Evolutionary conservation across 2,888 invertebrate genomes (phyloP).

Genomic region (Elaeidobius kamerunicus): DNA sequence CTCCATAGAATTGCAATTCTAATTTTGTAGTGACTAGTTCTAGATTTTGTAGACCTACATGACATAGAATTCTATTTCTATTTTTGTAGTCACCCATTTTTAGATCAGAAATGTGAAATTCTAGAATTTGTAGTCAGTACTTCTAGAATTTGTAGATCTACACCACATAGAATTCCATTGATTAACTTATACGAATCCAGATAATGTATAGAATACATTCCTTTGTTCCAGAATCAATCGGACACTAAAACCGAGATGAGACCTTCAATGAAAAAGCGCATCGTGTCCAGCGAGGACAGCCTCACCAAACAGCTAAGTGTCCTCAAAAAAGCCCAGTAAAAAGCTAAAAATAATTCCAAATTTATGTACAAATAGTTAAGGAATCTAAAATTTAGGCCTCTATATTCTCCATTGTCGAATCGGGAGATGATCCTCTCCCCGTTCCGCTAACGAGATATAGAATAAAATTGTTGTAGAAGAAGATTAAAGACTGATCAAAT

Average conservation of each 20-base stretch:
- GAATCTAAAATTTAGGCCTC: neutral
- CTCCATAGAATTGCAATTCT: too few species aligned
- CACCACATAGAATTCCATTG: too few species aligned
- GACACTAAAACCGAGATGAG: constrained; percentile 36
- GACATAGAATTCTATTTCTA: too few species aligned
- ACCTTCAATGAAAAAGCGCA: constrained; percentile 60
- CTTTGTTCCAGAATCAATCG: constrained; percentile 45
- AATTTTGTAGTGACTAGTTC: too few species aligned
- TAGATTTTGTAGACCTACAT: too few species aligned
- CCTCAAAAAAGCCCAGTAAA: constrained; percentile 62
- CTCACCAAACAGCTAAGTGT: constrained; percentile 62
- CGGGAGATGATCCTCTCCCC: constrained; percentile 14
- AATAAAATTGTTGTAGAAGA: constrained; percentile 13
- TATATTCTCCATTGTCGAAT: constrained; percentile 13
- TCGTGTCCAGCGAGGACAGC: constrained; percentile 61
- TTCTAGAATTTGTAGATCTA: too few species aligned
- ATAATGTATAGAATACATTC: too few species aligned
- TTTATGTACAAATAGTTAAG: constrained; percentile 19
- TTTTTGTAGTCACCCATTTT: too few species aligned
- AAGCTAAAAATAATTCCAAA: constrained; percentile 2
- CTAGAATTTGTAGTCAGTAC: too few species aligned
- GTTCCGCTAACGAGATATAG: constrained; percentile 8
- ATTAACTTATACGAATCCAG: too few species aligned
- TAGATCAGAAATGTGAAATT: too few species aligned
- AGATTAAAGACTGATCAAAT: constrained; percentile 28